Base-by-base conservation (phyloP, 2,797 vertebrate species). In the Mareca strepera region DNA sequence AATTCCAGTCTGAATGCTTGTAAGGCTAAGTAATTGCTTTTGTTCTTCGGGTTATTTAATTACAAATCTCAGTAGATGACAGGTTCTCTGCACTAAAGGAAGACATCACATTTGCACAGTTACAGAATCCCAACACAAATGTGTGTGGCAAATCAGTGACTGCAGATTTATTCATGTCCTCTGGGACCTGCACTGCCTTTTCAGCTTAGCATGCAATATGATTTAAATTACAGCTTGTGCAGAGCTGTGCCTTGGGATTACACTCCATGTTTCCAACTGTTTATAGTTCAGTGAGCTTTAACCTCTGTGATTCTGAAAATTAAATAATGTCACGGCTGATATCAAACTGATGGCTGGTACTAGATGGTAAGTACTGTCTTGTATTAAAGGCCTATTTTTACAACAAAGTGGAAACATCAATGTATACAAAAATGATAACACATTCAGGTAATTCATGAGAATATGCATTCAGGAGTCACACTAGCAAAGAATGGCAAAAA, bases 221-320 rank as follows among this genome's bases (percentile, higher is more conserved):
- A 97, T 97, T 96, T 96, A 95, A 97, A 95, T 96, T 96, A 93
- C 90, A 96, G 84, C 88, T 94, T 96, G 96, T 94, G 90, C 55
- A 90, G 79, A 96, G 87, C 82, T 91, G 88, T 96, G 70, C 93
- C 95, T 96, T 87, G 91, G 95, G 93, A 77, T 95, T 96, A 78
- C 88, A 93, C 74, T 84, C 90, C 92, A 68, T 93, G 63, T 92
- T 93, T 93, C 89, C 88, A 92, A 90, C 91, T 95, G 96, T 94
- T 97, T 96, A 96, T 79, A 97, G 82, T 97, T 96, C 85, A 96
- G 55, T 94, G 80, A 97, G 86, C 86, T 94, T 96, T 95, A 95
- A 94, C 96, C 86, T 96, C 90, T 79, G 67, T 94, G 68, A 94
- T 94, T 86, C 94, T 93, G 79, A 96, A 97, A 96, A 93, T 96